Evolutionary conservation across 1,140 invertebrate species (phyloP).

Genomic region (Papilio polytes): DNA sequence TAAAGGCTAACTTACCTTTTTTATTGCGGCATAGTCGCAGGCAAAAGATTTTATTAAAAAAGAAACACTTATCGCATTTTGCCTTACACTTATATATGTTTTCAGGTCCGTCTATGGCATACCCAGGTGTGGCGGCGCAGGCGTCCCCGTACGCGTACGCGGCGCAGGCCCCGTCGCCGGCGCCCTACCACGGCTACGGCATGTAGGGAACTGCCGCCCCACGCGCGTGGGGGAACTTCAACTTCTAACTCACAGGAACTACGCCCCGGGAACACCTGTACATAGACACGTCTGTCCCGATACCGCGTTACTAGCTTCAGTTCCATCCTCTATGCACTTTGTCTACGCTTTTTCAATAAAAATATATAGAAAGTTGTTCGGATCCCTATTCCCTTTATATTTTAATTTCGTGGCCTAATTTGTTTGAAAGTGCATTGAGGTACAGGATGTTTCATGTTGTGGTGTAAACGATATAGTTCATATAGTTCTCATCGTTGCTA

Average conservation of each 20-base stretch:
- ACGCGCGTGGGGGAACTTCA: conserved; percentile 48
- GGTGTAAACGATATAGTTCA: not conserved
- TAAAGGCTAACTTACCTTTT: too few species aligned
- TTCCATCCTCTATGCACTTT: not conserved
- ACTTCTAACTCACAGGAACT: conserved; percentile 45
- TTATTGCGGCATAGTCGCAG: too few species aligned
- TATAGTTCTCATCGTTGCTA: not conserved
- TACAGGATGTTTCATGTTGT: conserved; percentile 3
- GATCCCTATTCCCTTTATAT: not conserved
- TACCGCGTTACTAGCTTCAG: not conserved
- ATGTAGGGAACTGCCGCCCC: conserved; percentile 74
- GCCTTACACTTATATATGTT: not conserved
- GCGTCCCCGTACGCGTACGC: conserved; percentile 80
- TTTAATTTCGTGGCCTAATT: conserved; percentile 14
- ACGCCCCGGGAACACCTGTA: not conserved
- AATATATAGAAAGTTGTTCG: not conserved
- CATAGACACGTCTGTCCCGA: conserved; percentile 10
- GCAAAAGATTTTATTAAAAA: not conserved
- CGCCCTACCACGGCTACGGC: conserved; percentile 82
- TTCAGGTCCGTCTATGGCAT: conserved; percentile 80
- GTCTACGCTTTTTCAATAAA: not conserved
- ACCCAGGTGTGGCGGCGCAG: conserved; percentile 73
- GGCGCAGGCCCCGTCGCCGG: conserved; percentile 80
- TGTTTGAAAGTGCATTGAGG: conserved; percentile 9
- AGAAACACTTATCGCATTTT: not conserved